These are phyloP conservation scores for Panthera leo DNA, from an alignment of 2,113 vertebrate genomes.

Conservation along the genomic window DNA sequence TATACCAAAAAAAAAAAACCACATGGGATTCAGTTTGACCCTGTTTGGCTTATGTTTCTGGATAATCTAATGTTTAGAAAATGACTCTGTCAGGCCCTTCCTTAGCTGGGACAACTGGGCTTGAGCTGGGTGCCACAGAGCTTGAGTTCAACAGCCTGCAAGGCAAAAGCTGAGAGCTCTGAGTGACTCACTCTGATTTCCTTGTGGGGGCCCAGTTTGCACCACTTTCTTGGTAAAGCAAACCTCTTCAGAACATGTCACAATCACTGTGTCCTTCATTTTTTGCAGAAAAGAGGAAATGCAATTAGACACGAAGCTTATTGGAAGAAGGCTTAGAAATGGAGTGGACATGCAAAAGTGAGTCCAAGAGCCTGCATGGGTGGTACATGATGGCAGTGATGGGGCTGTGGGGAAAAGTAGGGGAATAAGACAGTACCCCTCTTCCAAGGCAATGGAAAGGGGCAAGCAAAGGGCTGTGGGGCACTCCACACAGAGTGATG, in stretches of 20 bases:
- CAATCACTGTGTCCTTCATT: neutral
- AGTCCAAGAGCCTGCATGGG: neutral
- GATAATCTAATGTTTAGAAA: neutral
- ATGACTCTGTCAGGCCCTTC: neutral
- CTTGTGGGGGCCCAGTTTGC: neutral
- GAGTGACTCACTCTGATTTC: conserved; percentile 36
- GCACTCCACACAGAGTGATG: neutral
- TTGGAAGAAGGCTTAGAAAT: neutral
- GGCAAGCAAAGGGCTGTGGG: neutral
- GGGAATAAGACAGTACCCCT: neutral
- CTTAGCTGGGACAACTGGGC: neutral
- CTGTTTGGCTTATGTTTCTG: neutral
- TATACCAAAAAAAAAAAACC: neutral
- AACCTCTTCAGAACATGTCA: neutral
- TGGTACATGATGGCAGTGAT: neutral
- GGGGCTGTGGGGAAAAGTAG: neutral
- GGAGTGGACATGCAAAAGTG: neutral
- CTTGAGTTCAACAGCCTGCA: neutral
- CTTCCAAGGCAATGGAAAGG: neutral
- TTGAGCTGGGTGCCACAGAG: neutral
- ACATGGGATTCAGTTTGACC: neutral
- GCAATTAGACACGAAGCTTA: neutral
- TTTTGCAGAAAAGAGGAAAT: conserved; percentile 53
- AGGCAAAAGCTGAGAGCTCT: neutral
- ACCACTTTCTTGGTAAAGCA: conserved; percentile 18